Percentiles rank a stretch among this genome's conserved stretches.
Conservation (phyloP, 2,113 vertebrate species). For the human (Homo sapiens) region DNA sequence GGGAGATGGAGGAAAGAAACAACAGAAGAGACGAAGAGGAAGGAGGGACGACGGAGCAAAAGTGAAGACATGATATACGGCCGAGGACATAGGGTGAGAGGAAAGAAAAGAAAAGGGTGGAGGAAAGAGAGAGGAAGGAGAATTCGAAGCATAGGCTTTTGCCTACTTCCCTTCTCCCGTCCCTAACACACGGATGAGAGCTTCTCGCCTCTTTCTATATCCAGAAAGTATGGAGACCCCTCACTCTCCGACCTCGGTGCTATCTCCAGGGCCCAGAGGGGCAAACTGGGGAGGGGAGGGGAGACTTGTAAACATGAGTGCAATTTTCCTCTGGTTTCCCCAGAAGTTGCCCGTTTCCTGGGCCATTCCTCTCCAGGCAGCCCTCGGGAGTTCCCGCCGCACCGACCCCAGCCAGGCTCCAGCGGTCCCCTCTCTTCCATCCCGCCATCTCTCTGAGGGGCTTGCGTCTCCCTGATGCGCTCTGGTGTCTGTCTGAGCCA, state of each 20-base stretch:
- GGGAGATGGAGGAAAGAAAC: slow-evolving; percentile 21
- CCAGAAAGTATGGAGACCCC: neutral
- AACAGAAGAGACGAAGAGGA: slow-evolving; percentile 56
- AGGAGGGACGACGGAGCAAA: neutral
- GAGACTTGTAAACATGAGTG: neutral
- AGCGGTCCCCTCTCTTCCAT: slow-evolving; percentile 13
- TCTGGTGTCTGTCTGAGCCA: slow-evolving; percentile 90
- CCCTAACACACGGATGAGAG: neutral
- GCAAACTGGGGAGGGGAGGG: neutral
- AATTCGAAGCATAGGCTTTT: neutral
- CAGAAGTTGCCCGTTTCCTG: neutral
- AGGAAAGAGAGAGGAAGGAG: neutral
- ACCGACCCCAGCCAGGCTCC: slow-evolving; percentile 47
- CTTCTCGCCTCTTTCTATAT: neutral
- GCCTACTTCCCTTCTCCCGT: neutral
- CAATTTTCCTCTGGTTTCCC: neutral
- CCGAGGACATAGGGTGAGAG: neutral
- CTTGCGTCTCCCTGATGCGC: slow-evolving; percentile 80
- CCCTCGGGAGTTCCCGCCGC: slow-evolving; percentile 31
- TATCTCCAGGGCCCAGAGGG: neutral
- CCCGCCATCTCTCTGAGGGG: slow-evolving; percentile 55
- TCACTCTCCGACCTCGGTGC: neutral
- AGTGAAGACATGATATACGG: neutral
- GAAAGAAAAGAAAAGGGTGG: too few relatives aligned
- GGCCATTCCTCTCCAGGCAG: neutral